phyloP scores from a whole-genome alignment of 1,140 invertebrate genomes.

The Wasmannia auropunctata region DNA sequence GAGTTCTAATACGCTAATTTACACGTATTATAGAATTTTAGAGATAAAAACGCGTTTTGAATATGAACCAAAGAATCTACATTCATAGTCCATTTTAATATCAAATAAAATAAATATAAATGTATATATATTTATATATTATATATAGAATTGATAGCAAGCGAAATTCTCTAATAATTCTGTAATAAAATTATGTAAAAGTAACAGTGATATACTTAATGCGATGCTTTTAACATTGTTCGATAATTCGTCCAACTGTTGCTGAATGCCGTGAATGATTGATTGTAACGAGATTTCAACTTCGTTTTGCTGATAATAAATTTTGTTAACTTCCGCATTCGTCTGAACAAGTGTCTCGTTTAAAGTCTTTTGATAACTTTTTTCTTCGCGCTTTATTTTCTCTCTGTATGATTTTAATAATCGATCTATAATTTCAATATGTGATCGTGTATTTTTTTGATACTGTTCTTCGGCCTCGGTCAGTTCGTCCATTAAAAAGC shows the following conservation, averaged over 20 bases:
- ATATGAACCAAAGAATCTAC: no score
- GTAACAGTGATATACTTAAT: conserved; percentile 70
- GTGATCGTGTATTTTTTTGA: conserved; percentile 64
- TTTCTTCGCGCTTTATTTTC: conserved; percentile 40
- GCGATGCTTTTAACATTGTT: conserved; percentile 64
- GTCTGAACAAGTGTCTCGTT: conserved; percentile 42
- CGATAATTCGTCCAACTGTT: conserved; percentile 59
- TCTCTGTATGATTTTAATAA: conserved; percentile 67
- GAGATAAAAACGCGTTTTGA: no score
- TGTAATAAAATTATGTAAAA: neutral
- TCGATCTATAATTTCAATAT: conserved; percentile 74
- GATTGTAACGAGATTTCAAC: conserved; percentile 67
- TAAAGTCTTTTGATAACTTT: conserved; percentile 59
- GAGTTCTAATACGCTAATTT: no score
- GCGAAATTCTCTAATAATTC: neutral
- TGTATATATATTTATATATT: no score
- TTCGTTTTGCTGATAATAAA: conserved; percentile 59
- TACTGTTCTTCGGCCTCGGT: conserved; percentile 74
- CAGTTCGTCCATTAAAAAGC: conserved; percentile 75
- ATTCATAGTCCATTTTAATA: no score
- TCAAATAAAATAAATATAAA: no score
- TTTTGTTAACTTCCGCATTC: conserved; percentile 27
- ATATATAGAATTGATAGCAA: conserved; percentile 22
- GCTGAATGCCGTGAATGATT: conserved; percentile 60
- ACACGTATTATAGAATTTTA: no score